A percentile compares a stretch with the other conserved stretches of the same genome.
These are phyloP conservation scores for Eristalis pertinax DNA, from an alignment of 2,888 invertebrate species.

Conservation along the genomic window DNA sequence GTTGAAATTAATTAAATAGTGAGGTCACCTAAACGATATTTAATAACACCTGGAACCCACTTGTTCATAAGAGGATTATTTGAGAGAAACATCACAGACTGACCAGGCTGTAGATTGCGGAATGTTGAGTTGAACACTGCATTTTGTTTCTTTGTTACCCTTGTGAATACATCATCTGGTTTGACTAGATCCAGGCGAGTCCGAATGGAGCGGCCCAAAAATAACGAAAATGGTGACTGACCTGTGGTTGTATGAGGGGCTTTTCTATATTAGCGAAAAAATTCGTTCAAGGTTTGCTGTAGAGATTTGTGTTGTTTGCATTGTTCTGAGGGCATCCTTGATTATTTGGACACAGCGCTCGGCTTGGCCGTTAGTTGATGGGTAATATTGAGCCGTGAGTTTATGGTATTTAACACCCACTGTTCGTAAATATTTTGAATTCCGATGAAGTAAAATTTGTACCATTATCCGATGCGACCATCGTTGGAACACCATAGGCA, in stretches of 20 bases:
- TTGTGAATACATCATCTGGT: constrained; percentile 35
- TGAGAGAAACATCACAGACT: no score
- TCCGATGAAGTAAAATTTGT: no score
- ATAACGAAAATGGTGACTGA: no score
- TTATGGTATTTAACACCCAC: no score
- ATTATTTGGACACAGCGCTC: no score
- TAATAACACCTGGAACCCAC: constrained; percentile 37
- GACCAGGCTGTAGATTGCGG: background rate
- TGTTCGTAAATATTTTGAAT: no score
- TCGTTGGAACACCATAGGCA: no score
- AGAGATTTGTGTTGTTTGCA: constrained; percentile 1
- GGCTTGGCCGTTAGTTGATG: no score
- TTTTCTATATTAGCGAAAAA: constrained; percentile 58
- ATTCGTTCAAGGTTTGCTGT: constrained; percentile 45
- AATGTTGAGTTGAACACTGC: constrained; percentile 1
- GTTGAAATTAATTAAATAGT: constrained; percentile 26
- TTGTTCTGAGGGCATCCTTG: no score
- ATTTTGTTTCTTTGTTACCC: background rate
- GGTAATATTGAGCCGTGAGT: no score
- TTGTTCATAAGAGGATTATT: constrained; percentile 27
- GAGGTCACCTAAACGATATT: constrained; percentile 9
- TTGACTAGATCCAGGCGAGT: background rate
- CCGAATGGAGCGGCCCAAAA: no score
- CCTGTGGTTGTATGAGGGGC: constrained; percentile 51
- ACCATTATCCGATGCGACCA: no score